These are phyloP conservation scores for Lycodopsis pacificus DNA, from an alignment of 2,797 vertebrate species.

Conservation along the genomic window DNA sequence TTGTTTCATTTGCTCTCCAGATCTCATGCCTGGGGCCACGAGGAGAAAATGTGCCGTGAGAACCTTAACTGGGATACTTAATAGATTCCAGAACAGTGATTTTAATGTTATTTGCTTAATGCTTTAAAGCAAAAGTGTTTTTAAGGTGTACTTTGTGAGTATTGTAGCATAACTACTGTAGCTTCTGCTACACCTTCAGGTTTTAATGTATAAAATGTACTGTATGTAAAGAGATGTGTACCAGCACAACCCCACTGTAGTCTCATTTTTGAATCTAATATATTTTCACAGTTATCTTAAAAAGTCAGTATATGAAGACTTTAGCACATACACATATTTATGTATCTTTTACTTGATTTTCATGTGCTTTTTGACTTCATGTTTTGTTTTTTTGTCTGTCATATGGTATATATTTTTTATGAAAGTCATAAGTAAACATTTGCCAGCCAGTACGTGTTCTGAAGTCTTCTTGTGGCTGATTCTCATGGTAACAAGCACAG, in stretches of 20 bases:
- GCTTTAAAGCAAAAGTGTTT: conserved; percentile 17
- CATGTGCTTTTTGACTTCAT: conserved; percentile 23
- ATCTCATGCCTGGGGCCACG: conserved; percentile 19
- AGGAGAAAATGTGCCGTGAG: conserved; percentile 13
- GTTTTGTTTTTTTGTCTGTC: conserved; percentile 11
- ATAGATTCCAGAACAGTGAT: conserved; percentile 29
- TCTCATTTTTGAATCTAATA: conserved; percentile 55
- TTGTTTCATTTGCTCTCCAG: conserved; percentile 36
- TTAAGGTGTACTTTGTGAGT: conserved; percentile 26
- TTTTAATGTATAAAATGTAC: conserved; percentile 49
- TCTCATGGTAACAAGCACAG: neutral
- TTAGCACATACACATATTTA: conserved; percentile 41
- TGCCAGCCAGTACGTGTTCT: neutral
- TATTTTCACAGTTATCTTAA: conserved; percentile 59
- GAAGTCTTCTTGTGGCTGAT: conserved; percentile 1
- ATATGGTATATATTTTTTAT: conserved; percentile 34
- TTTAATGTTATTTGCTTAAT: conserved; percentile 24
- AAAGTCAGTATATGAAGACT: conserved; percentile 35
- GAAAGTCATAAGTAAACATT: conserved; percentile 43
- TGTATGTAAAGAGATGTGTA: conserved; percentile 45
- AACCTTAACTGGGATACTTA: conserved; percentile 9
- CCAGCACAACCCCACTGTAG: conserved; percentile 43
- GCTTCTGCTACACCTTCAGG: conserved; percentile 40
- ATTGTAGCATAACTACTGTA: conserved; percentile 39
- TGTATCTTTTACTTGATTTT: conserved; percentile 43